phyloP scores from a whole-genome alignment of 2,113 vertebrate species.

The Herpailurus yagouaroundi region DNA sequence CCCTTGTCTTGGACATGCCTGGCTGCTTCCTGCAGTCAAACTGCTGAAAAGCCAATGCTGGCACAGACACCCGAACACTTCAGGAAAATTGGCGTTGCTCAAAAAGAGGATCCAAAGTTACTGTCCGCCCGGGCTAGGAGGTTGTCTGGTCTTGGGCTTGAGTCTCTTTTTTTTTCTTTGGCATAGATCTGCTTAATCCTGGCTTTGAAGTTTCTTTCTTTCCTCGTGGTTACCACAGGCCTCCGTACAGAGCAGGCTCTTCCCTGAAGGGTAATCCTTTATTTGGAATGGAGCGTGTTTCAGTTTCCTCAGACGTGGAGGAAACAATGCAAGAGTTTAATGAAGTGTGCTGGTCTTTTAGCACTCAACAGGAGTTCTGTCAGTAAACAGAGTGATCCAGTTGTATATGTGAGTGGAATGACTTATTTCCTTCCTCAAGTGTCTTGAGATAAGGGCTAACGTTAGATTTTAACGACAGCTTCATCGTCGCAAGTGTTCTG shows the following conservation, averaged over 20 bases:
- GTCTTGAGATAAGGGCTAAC: neutral
- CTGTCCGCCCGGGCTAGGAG: neutral
- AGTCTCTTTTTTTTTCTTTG: neutral
- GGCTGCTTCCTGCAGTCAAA: neutral
- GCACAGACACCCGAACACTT: neutral
- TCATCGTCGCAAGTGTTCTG: neutral
- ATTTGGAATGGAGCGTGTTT: neutral
- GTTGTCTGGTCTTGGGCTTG: neutral
- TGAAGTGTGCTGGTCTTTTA: neutral
- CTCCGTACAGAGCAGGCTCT: neutral
- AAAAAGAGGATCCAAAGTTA: neutral
- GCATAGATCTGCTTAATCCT: neutral
- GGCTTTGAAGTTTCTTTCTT: slow-evolving; percentile 7
- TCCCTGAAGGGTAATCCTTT: neutral
- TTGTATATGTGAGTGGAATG: neutral
- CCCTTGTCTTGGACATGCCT: neutral
- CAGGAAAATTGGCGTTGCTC: neutral
- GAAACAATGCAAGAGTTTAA: neutral
- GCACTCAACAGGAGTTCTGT: neutral
- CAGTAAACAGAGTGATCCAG: neutral
- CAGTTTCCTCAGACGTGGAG: neutral
- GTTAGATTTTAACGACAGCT: neutral
- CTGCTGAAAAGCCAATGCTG: neutral
- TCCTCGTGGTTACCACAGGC: neutral
- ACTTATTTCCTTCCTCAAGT: slow-evolving; percentile 7